These are phyloP conservation scores for Xanthia icteritia DNA, from an alignment of 2,888 invertebrate genomes.

Conservation along the genomic window DNA sequence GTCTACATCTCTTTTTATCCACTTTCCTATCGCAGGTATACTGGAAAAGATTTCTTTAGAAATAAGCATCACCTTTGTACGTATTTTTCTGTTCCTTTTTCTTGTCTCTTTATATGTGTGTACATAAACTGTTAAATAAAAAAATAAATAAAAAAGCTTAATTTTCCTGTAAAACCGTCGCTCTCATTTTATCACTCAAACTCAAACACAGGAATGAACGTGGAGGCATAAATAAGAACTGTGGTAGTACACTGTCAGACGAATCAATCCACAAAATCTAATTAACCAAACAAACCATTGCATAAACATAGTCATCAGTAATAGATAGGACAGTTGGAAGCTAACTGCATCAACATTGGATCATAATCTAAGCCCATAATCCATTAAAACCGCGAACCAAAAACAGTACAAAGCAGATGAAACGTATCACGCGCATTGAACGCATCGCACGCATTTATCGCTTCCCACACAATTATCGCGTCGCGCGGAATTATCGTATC, in stretches of 20 bases:
- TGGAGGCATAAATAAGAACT: no score
- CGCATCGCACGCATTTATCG: slow-evolving; percentile 22
- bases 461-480: slow-evolving; percentile 6
- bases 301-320: background rate
- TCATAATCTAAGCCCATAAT: slow-evolving; percentile 30
- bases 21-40: no score
- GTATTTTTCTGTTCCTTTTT: no score
- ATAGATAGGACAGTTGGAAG: background rate
- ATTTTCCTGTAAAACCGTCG: no score
- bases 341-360: slow-evolving; percentile 1
- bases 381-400: slow-evolving; percentile 2
- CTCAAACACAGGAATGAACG: background rate
- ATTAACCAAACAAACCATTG: background rate
- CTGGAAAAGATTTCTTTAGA: no score
- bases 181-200: background rate
- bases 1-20: no score
- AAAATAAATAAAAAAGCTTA: no score
- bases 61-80: no score
- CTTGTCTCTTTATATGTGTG: no score
- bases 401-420: slow-evolving; percentile 25
- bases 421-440: slow-evolving; percentile 12
- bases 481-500: slow-evolving; percentile 7
- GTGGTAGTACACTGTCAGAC: background rate
- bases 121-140: no score
- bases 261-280: background rate